Evolutionary conservation across 1,140 invertebrate species (phyloP).

Genomic region (Dendrolimus punctatus): DNA sequence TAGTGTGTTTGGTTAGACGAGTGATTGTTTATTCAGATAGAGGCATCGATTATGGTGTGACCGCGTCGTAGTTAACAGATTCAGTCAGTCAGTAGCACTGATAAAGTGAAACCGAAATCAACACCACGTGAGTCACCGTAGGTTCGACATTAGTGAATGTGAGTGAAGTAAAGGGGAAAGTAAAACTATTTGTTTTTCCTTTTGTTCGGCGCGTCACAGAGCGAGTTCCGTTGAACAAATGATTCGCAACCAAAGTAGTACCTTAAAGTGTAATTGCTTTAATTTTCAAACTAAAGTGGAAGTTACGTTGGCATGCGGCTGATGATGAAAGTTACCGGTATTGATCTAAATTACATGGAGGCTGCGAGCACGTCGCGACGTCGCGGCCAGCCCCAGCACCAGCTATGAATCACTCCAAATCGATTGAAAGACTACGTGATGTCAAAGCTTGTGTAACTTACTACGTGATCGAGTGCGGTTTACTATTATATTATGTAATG

Average conservation of each 20-base stretch:
- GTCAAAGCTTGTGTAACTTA: constrained; percentile 52
- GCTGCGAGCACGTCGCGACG: constrained; percentile 30
- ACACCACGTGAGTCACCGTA: constrained; percentile 50
- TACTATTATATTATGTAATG: constrained; percentile 54
- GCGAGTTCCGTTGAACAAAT: constrained; percentile 19
- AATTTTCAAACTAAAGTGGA: constrained; percentile 36
- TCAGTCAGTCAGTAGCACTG: constrained; percentile 27
- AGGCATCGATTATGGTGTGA: too few species aligned
- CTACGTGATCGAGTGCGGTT: constrained; percentile 58
- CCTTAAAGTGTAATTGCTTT: constrained; percentile 25
- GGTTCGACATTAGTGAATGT: constrained; percentile 47
- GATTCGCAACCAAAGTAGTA: neutral
- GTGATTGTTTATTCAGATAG: too few species aligned
- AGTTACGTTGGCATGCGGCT: constrained; percentile 31
- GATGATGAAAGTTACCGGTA: constrained; percentile 51
- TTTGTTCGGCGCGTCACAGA: constrained; percentile 37
- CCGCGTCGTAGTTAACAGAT: neutral
- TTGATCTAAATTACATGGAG: constrained; percentile 36
- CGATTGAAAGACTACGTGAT: constrained; percentile 59
- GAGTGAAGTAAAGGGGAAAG: constrained; percentile 64
- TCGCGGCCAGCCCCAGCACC: constrained; percentile 9
- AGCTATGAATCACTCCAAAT: constrained; percentile 43
- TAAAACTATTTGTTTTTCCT: constrained; percentile 63
- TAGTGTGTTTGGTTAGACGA: too few species aligned
- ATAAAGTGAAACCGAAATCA: constrained; percentile 58